phyloP scores from a whole-genome alignment of 1,140 invertebrate species.

The Leptinotarsa texana region DNA sequence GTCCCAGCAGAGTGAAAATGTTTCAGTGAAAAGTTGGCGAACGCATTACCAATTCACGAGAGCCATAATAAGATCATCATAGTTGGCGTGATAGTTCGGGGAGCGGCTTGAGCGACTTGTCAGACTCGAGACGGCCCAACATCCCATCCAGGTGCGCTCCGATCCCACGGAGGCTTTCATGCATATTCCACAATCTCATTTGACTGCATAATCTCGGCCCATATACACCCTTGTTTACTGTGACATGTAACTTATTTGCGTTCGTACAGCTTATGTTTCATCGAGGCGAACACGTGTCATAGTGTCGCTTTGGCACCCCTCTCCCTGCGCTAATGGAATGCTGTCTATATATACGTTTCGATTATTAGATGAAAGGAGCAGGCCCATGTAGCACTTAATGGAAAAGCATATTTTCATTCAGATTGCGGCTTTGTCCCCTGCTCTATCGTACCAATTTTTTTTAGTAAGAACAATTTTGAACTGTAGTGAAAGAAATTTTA shows the following conservation, averaged over 20 bases:
- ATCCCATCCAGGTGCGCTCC: conserved; percentile 34
- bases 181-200: conserved; percentile 53
- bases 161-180: conserved; percentile 42
- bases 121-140: not conserved
- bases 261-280: conserved; percentile 29
- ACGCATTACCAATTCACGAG: conserved; percentile 19
- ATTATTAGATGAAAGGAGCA: not conserved
- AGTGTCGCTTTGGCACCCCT: conserved; percentile 18
- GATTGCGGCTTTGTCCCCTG: too few species aligned
- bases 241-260: conserved; percentile 45
- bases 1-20: not conserved
- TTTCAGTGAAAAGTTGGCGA: not conserved
- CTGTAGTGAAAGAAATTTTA: too few species aligned
- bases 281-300: conserved; percentile 30
- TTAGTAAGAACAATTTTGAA: too few species aligned
- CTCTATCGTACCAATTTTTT: too few species aligned
- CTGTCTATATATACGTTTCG: conserved; percentile 22
- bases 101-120: not conserved
- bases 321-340: conserved; percentile 22
- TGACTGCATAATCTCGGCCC: conserved; percentile 49
- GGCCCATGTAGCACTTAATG: not conserved
- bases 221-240: conserved; percentile 44
- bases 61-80: conserved; percentile 26
- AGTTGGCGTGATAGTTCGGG: conserved; percentile 12
- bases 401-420: not conserved